Evolutionary conservation across 2,797 vertebrate genomes (phyloP).

Genomic region (Graptemys geographica): DNA sequence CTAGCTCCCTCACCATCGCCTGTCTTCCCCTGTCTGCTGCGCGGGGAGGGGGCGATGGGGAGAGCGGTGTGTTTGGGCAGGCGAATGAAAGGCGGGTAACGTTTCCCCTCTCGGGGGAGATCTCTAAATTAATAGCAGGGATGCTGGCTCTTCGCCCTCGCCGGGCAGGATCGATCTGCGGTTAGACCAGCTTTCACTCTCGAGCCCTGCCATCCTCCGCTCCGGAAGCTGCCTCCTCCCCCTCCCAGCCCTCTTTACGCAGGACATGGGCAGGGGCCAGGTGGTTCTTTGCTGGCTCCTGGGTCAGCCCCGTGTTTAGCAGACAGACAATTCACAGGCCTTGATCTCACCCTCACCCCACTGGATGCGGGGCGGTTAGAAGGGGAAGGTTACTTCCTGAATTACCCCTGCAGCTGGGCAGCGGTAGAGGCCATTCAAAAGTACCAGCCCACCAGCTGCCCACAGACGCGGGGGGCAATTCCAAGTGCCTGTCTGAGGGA

Average conservation of each 20-base stretch:
- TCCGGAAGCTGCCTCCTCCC: neutral
- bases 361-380: neutral
- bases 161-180: neutral
- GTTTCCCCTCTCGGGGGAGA: neutral
- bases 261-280: neutral
- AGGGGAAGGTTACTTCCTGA: neutral
- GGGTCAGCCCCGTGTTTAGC: neutral
- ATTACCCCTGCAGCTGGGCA: neutral
- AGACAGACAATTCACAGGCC: neutral
- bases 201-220: neutral
- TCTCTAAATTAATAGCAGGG: neutral
- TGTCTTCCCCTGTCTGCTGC: neutral
- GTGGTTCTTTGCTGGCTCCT: neutral
- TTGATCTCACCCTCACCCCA: rapidly evolving
- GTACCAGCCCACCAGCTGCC: neutral
- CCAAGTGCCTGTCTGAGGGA: neutral
- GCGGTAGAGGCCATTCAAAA: neutral
- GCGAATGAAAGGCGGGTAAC: neutral
- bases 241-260: neutral
- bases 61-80: neutral
- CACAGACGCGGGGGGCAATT: rapidly evolving
- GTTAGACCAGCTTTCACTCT: neutral
- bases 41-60: neutral
- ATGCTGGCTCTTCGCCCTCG: neutral
- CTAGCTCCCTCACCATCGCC: neutral